Evolutionary conservation across 1,140 invertebrate species (phyloP), one percentile per base, ranked within the genome.

Genomic region (Drosophila oshimai): DNA sequence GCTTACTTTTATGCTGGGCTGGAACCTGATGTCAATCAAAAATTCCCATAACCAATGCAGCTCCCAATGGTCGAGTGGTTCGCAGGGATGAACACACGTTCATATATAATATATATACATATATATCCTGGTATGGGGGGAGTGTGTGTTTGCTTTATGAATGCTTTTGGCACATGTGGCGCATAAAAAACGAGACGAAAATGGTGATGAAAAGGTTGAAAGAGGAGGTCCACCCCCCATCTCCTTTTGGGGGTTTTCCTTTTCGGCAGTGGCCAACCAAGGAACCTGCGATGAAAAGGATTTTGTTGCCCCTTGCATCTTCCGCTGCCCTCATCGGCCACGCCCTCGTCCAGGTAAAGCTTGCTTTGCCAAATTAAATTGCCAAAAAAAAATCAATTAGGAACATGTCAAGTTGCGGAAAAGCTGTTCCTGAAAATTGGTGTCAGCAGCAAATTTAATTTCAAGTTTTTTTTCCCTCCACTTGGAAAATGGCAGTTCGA

Each of bases 21-120:
- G 36, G 36, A 53, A 37, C 29, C 84, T 84, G 84, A 80, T 89
- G 84, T 89, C 84, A 89, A 89, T 89, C 84, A 89, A 89, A 81
- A 89, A 89, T 89, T 89, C 84, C 86, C 86, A 84, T 89, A 84
- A 80, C 79, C 79, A 73, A 79, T 84, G 84, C 84, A 81, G 72
- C 62, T 51, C 62, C 67, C 50, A 62, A 47, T 64, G 60, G 76
- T 65, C 51, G 72, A 67, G 70, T 74, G 61, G 60, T 49, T 58
- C 36, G 28, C 60, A 41, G 62, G 58, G 58, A 33, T 50, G 57
- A 57, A 61, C 50, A 55, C 49, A 54, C 17, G 7, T 53, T 12
- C 28, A 45, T 42, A 6, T 36, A 24, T 64, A 50, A 26, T 31
- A 68, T 46, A 62, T 24, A 42, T n/a, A 22, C 22, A 68, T 20